Percentiles rank a stretch among this genome's conserved stretches.
Conservation (phyloP, 2,888 invertebrate genomes). For the Capitulum mitella region DNA sequence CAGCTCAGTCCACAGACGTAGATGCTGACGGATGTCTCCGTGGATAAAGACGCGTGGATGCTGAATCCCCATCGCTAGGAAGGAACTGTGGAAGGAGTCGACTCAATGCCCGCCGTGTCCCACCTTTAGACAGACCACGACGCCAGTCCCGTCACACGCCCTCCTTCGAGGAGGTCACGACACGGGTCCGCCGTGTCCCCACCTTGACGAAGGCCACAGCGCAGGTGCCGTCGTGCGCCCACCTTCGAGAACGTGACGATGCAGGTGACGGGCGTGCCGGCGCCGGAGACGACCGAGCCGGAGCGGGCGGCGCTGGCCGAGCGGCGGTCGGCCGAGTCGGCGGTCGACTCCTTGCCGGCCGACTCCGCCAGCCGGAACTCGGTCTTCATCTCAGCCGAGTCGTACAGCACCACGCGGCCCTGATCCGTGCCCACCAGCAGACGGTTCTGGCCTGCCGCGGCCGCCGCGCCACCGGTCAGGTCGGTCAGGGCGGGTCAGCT, state of each 20-base stretch:
- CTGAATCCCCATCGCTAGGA: too few relatives aligned
- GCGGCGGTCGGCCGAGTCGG: background rate
- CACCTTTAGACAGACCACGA: too few relatives aligned
- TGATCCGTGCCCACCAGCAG: conserved; percentile 18
- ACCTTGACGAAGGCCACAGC: background rate
- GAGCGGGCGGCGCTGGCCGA: background rate
- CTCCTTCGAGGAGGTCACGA: too few relatives aligned
- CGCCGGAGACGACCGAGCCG: background rate
- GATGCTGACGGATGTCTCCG: too few relatives aligned
- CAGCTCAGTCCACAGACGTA: too few relatives aligned
- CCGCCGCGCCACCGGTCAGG: background rate
- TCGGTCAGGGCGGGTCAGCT: too few relatives aligned
- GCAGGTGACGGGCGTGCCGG: conserved; percentile 12
- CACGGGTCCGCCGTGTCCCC: too few relatives aligned
- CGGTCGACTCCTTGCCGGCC: background rate
- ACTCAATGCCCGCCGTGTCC: too few relatives aligned
- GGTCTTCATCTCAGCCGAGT: conserved; percentile 4
- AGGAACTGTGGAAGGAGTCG: too few relatives aligned
- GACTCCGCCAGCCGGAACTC: background rate
- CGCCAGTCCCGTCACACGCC: too few relatives aligned
- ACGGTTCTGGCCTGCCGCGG: background rate
- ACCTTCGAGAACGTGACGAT: conserved; percentile 18
- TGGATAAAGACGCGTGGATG: too few relatives aligned
- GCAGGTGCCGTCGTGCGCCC: background rate
- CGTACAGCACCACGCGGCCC: conserved; percentile 17